These are phyloP conservation scores for Cyprinodon tularosa DNA, from an alignment of 2,113 vertebrate genomes.

Conservation along the genomic window DNA sequence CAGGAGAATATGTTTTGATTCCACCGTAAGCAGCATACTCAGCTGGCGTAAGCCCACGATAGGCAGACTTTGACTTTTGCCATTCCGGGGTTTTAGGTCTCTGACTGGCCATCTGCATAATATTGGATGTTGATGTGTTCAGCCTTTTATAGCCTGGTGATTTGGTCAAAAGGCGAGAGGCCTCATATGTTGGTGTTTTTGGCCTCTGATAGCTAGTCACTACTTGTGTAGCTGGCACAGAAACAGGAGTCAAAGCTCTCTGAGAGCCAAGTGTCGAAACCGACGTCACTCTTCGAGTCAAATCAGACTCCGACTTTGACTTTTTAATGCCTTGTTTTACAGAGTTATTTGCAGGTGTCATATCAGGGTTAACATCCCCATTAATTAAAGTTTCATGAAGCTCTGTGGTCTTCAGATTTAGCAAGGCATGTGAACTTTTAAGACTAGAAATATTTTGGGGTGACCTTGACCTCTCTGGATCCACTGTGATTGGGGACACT, in stretches of 20 bases:
- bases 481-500: constrained; percentile 71
- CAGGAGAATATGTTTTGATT: constrained; percentile 70
- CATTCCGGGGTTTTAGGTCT: constrained; percentile 72
- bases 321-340: constrained; percentile 44
- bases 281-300: constrained; percentile 26
- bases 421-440: constrained; percentile 4
- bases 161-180: constrained; percentile 49
- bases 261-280: constrained; percentile 19
- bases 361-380: constrained; percentile 54
- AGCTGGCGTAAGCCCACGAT: constrained; percentile 79
- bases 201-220: constrained; percentile 46
- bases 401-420: constrained; percentile 28
- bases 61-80: constrained; percentile 66
- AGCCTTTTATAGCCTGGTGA: constrained; percentile 65
- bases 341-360: constrained; percentile 30
- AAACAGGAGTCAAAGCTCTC: constrained; percentile 22
- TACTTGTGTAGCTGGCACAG: constrained; percentile 25
- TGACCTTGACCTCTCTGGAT: constrained; percentile 66
- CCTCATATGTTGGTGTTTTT: constrained; percentile 67
- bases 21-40: constrained; percentile 80
- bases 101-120: constrained; percentile 54
- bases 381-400: constrained; percentile 38
- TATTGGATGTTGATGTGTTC: constrained; percentile 61
- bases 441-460: constrained; percentile 43
- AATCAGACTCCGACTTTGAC: constrained; percentile 51